phyloP scores from a whole-genome alignment of 1,140 invertebrate species.

The Caenorhabditis briggsae region DNA sequence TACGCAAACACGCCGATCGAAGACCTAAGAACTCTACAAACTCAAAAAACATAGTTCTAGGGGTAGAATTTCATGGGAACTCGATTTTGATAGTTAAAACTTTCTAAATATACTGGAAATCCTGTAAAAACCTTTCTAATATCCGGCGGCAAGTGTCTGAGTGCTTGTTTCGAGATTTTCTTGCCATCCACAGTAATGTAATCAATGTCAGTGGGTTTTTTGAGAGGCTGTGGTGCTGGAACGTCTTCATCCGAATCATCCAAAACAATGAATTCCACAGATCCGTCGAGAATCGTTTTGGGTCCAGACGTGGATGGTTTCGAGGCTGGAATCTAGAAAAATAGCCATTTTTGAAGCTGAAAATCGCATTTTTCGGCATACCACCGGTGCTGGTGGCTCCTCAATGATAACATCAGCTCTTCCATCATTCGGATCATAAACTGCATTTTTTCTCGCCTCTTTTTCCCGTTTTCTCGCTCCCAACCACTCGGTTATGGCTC shows the following conservation, averaged over 20 bases:
- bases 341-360: neutral
- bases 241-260: slow-evolving; percentile 21
- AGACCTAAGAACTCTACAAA: too few relatives aligned
- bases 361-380: neutral
- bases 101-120: neutral
- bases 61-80: too few relatives aligned
- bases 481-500: neutral
- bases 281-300: neutral
- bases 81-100: too few relatives aligned
- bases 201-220: neutral
- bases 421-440: slow-evolving; percentile 25
- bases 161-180: neutral
- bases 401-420: slow-evolving; percentile 17
- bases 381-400: neutral
- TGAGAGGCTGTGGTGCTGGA: neutral
- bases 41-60: too few relatives aligned
- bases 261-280: neutral
- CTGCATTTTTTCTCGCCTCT: neutral
- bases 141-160: neutral
- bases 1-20: too few relatives aligned
- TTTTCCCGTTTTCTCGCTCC: neutral
- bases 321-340: neutral
- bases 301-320: neutral
- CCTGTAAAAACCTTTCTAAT: slow-evolving; percentile 1
- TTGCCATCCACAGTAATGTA: slow-evolving; percentile 13